Evolutionary conservation across 2,113 vertebrate species (phyloP).

Genomic region (Petroica traversi): DNA sequence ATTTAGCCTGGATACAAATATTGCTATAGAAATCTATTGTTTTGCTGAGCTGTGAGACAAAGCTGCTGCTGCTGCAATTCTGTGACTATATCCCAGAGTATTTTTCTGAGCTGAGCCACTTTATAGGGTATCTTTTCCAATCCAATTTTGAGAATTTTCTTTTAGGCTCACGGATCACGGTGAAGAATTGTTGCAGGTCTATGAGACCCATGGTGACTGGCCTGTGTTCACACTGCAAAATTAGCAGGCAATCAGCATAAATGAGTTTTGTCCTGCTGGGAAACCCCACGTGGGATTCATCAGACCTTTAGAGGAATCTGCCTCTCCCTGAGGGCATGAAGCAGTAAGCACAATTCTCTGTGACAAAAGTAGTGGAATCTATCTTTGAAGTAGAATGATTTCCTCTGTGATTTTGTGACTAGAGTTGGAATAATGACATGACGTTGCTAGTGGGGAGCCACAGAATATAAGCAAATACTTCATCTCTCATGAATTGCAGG

Average conservation of each 20-base stretch:
- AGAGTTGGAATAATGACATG: neutral
- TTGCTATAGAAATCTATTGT: neutral
- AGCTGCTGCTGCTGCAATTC: neutral
- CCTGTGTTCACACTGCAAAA: neutral
- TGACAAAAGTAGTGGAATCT: neutral
- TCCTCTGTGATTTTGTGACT: neutral
- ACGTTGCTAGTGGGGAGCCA: neutral
- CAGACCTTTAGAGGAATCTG: neutral
- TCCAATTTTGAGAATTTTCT: neutral
- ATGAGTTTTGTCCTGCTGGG: neutral
- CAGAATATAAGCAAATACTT: neutral
- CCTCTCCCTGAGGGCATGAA: neutral
- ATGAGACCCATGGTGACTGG: neutral
- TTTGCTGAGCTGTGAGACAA: neutral
- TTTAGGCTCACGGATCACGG: accelerated
- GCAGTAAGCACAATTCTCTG: neutral
- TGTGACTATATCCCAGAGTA: neutral
- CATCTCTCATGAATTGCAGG: neutral
- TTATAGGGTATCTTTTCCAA: neutral
- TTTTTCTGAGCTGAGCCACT: neutral
- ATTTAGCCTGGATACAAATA: neutral
- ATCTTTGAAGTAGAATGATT: neutral
- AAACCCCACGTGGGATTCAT: neutral
- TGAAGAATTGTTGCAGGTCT: neutral
- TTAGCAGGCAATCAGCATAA: neutral